Conservation (phyloP, 2,888 invertebrate genomes). For the Dascillus cervinus region DNA sequence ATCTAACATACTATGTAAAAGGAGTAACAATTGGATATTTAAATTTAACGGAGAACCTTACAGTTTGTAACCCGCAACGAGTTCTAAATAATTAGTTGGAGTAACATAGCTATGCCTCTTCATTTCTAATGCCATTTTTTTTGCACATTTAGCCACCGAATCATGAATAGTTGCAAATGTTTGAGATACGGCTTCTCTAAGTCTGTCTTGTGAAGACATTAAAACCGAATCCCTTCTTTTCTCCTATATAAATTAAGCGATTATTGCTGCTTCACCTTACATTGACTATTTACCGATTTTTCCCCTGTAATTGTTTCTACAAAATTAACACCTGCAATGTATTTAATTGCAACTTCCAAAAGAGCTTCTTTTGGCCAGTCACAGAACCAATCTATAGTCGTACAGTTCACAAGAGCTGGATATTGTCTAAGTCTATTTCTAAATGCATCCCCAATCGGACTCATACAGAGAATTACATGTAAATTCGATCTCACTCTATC, state of each 20-base stretch:
- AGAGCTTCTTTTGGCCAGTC: constrained; percentile 85
- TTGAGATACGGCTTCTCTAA: constrained; percentile 60
- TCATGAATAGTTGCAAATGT: constrained; percentile 78
- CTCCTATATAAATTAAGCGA: constrained; percentile 25
- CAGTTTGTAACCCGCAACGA: constrained; percentile 78
- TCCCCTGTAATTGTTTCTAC: constrained; percentile 61
- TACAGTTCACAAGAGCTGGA: constrained; percentile 79
- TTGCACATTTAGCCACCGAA: constrained; percentile 67
- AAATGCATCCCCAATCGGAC: constrained; percentile 80
- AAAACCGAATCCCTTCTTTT: constrained; percentile 33
- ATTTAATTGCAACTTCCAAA: constrained; percentile 82
- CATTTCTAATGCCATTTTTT: constrained; percentile 67
- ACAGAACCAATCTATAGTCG: constrained; percentile 85
- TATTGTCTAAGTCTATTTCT: constrained; percentile 79
- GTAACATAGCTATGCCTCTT: constrained; percentile 81
- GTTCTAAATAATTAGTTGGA: constrained; percentile 78
- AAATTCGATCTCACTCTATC: constrained; percentile 67
- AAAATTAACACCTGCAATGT: constrained; percentile 64
- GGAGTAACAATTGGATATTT: background rate
- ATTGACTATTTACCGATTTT: constrained; percentile 43
- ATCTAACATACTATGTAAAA: constrained; percentile 56
- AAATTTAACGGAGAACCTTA: constrained; percentile 35
- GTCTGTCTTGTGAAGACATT: constrained; percentile 46
- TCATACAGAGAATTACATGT: constrained; percentile 80
- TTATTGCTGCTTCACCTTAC: too few relatives aligned